Base-by-base conservation (phyloP, 2,113 vertebrate genomes). In the Nerophis ophidion region DNA sequence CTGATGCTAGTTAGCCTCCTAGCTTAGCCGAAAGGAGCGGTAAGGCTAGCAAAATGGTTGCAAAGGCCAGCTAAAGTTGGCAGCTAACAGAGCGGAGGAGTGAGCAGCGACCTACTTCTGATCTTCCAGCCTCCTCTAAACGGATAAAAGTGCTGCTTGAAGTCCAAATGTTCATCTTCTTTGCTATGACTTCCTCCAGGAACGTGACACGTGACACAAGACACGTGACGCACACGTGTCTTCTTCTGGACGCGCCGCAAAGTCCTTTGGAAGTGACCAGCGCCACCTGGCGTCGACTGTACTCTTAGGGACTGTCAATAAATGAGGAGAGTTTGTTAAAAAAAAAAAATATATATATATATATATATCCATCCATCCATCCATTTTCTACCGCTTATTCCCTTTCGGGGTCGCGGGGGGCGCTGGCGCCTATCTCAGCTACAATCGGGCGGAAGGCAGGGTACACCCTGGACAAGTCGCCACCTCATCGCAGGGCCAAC, bases 271-370 rank as follows among this genome's bases (percentile, higher is more conserved):
- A 36, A 12, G 0, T 17, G 10, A 8, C 9, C 0, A n/a, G 14
- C 52, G 57, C 68, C 62, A 13, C 52, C 52, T 57, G 9, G 10
- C 38, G 68, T 11, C 60, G n/a, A 16, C 15, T 26, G 3, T 26
- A 26, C 26, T 26, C 26, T 26, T 26, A 26, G 26, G 26, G 26
- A 26, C 26, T 4, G 3, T 26, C 26, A 26, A 26, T 26, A 26
- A 26, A 26, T 26, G 26, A 26, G 26, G 26, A 26, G 19, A 26
- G 26, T 26, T 26, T 26, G 26, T 26, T 26, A 26, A 26, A 26
- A 2, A 26, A 26, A 26, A 26, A 2, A 26, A 26, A 26, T 3
- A 26, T 26, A 26, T 26, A 26, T 26, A 26, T 26, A 26, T 26
- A 26, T 26, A 26, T n/a, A n/a, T n/a, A n/a, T n/a, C n/a, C n/a